Evolutionary conservation across 2,797 vertebrate genomes (phyloP), one percentile per base, ranked within the genome.

Genomic region (Rhinoraja longicauda): DNA sequence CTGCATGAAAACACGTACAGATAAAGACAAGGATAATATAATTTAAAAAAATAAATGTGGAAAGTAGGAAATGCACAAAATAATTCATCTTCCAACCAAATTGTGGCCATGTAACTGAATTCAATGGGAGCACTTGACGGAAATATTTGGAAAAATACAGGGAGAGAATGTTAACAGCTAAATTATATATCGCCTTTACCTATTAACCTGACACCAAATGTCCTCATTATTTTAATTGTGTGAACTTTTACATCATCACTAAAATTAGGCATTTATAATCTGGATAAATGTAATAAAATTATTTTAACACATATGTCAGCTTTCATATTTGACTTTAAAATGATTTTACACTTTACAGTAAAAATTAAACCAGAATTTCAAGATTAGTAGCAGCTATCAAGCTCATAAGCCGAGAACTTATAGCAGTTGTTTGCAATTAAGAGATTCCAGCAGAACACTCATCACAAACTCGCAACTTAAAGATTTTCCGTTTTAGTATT

Each of bases 291-390:
- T 32, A 7, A 32, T 32, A 67, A 88, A 88, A 88, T 64, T 32
- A 36, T 36, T 64, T 36, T 62, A 62, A 88, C 59, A 88, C 26
- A 12, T 67, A 67, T 17, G 45, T 67, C 19, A 67, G 12, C 19
- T 10, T 10, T 5, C 21, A 26, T 6, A 21, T 67, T 72, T 72
- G 19, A 24, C 2, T 21, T 17, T 64, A 62, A 32, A 88, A 88
- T 67, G 59, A 88, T 88, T 88, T 88, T 88, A n/a, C n/a, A 86
- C 29, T 62, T 86, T n/a, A 86, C 53, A 59, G 57, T 32, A 67
- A 88, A 88, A 82, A 59, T 81, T 29, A 82, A 82, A 59, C 53
- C 29, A 59, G 81, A 88, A 64, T 64, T 67, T 64, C 15, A 67
- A 88, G 9, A 36, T 67, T 62, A 1, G 53, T 29, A 88, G 84